Evolutionary conservation across 2,797 vertebrate species (phyloP).

Genomic region (Meriones psammophilus): DNA sequence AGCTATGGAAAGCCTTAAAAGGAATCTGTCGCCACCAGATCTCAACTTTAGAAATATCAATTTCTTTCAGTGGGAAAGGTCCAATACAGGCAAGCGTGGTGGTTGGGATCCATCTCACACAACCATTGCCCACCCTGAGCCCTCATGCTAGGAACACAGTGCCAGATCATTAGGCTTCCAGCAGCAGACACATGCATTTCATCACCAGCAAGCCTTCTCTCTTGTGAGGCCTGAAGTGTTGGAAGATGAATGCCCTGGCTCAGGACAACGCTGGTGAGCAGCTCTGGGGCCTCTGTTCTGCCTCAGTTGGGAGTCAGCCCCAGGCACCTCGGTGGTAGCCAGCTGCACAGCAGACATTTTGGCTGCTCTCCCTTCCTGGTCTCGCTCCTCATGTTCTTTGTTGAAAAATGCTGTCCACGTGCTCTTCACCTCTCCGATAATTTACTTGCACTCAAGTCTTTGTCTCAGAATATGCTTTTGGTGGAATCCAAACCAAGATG

Average conservation of each 20-base stretch:
- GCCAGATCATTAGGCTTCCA: background rate
- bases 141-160: background rate
- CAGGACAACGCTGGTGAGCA: background rate
- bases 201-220: background rate
- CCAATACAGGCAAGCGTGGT: background rate
- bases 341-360: background rate
- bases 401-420: background rate
- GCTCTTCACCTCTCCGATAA: background rate
- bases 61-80: background rate
- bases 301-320: background rate
- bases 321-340: background rate
- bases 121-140: too few relatives aligned
- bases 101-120: background rate
- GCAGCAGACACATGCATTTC: background rate
- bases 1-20: conserved; percentile 3
- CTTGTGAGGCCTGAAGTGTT: background rate
- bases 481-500: background rate
- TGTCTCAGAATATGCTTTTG: conserved; percentile 38
- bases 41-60: conserved; percentile 52
- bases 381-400: background rate
- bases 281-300: too few relatives aligned
- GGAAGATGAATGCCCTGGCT: background rate
- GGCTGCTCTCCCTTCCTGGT: conserved; percentile 7
- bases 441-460: background rate
- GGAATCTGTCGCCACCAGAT: background rate